Percentiles rank a stretch among this genome's conserved stretches.
Evolutionary conservation across 2,113 vertebrate species (phyloP).

Genomic region (Burhinus oedicnemus): DNA sequence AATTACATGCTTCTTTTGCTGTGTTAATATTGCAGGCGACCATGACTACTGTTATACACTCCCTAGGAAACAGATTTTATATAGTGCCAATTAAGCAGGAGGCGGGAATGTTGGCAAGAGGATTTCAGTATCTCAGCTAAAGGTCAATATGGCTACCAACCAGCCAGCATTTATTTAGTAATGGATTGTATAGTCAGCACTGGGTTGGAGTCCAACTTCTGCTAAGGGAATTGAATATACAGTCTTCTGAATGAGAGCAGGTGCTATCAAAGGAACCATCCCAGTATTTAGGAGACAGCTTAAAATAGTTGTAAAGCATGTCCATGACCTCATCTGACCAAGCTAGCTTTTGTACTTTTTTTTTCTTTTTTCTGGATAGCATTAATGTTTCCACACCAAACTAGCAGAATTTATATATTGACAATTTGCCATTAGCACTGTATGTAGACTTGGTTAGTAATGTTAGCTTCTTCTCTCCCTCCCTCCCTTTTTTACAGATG

Average conservation of each 20-base stretch:
- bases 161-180: conserved; percentile 41
- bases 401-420: conserved; percentile 18
- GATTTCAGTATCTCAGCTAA: conserved; percentile 52
- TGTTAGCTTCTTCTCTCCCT: neutral
- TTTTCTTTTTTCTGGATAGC: neutral
- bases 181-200: conserved; percentile 42
- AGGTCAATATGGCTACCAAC: conserved; percentile 51
- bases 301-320: conserved; percentile 50
- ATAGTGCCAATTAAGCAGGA: conserved; percentile 59
- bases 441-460: neutral
- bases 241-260: conserved; percentile 52
- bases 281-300: neutral
- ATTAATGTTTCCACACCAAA: conserved; percentile 49
- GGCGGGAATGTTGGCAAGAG: conserved; percentile 41
- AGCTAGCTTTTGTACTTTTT: neutral
- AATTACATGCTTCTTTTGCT: conserved; percentile 54
- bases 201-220: conserved; percentile 45
- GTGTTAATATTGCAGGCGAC: conserved; percentile 27
- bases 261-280: conserved; percentile 24
- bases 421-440: conserved; percentile 19
- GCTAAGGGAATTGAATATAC: conserved; percentile 22
- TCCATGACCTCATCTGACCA: conserved; percentile 24
- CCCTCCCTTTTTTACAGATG: neutral
- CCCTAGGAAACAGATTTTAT: conserved; percentile 56
- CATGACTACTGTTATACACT: conserved; percentile 14